Percentiles rank a stretch among this genome's conserved stretches.
phyloP scores from a whole-genome alignment of 2,797 vertebrate species.

The Agapornis canus region DNA sequence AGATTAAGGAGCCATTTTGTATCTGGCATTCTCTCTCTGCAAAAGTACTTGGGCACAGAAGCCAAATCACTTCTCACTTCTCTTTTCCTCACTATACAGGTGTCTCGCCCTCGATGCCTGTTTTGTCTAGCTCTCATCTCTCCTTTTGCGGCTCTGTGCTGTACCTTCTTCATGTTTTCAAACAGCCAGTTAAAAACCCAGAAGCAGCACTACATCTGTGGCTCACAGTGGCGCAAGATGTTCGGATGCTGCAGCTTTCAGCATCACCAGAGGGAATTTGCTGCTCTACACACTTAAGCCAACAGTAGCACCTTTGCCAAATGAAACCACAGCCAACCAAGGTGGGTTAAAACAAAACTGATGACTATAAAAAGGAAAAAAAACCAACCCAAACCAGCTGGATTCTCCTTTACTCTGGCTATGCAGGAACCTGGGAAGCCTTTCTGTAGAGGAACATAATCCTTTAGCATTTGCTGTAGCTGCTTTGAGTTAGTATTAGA shows the following conservation, averaged over 20 bases:
- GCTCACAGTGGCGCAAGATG: accelerated
- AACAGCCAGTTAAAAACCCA: background rate
- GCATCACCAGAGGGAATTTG: background rate
- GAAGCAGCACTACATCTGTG: background rate
- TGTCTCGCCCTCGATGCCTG: accelerated
- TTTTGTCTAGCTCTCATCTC: background rate
- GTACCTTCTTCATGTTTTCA: background rate
- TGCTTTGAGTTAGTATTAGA: background rate
- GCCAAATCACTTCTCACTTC: background rate
- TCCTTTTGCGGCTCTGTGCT: background rate
- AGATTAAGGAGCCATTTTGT: background rate
- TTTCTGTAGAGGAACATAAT: background rate
- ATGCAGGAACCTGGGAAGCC: background rate
- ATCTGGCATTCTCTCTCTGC: background rate
- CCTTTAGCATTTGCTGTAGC: background rate
- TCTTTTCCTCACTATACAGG: background rate
- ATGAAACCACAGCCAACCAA: background rate
- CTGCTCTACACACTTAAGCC: background rate
- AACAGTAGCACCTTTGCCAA: background rate
- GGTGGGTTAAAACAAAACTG: background rate
- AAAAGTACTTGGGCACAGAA: background rate
- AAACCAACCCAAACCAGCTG: background rate
- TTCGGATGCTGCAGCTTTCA: background rate
- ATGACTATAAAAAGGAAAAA: background rate
- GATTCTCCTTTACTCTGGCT: background rate